Evolutionary conservation across 2,797 vertebrate species (phyloP).

Genomic region (Antrozous pallidus): DNA sequence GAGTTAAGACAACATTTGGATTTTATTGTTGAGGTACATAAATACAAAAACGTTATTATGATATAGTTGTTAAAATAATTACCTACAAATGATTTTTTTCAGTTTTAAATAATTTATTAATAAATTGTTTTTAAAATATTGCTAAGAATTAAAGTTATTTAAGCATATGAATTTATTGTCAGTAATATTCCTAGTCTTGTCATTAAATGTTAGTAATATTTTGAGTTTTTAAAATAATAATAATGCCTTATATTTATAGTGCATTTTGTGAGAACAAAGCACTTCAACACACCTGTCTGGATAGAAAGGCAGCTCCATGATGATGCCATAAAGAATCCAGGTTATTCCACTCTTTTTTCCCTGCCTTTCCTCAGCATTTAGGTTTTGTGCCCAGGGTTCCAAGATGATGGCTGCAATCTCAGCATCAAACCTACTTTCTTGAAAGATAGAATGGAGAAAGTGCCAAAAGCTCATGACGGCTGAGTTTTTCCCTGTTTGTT

Average conservation of each 20-base stretch:
- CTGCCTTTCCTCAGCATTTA: background rate
- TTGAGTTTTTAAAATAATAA: background rate
- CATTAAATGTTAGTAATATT: background rate
- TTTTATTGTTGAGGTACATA: conserved; percentile 25
- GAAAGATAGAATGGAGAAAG: background rate
- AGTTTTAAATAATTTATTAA: background rate
- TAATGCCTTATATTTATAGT: background rate
- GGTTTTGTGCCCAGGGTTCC: background rate
- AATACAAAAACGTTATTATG: background rate
- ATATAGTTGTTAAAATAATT: conserved; percentile 14
- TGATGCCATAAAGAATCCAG: background rate
- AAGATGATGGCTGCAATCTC: background rate
- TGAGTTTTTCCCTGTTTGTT: background rate
- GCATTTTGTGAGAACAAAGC: conserved; percentile 8
- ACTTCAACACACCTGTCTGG: background rate
- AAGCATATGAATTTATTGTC: background rate
- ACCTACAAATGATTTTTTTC: background rate
- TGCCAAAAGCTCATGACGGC: background rate
- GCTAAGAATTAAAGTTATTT: conserved; percentile 12
- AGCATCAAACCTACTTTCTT: background rate
- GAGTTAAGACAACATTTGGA: background rate
- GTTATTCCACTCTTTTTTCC: background rate
- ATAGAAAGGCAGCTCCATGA: background rate
- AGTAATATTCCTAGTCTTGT: background rate
- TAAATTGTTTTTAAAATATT: background rate